Evolutionary conservation across 2,797 vertebrate genomes (phyloP).

Genomic region (Loris lydekkerianus): DNA sequence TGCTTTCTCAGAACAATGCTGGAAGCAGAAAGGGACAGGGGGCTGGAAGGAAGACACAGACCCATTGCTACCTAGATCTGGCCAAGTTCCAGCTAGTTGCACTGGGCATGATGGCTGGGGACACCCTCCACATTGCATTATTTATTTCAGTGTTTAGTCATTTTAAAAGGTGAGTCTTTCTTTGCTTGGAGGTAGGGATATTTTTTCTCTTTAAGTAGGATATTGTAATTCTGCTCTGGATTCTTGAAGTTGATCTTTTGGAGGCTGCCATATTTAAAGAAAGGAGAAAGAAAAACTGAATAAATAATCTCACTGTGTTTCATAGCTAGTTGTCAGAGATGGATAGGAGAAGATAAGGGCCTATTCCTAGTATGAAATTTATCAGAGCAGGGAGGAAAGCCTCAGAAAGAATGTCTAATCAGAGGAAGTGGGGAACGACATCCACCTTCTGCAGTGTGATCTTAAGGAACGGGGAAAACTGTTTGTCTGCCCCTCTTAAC

Average conservation of each 20-base stretch:
- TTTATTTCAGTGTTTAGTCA: slow-evolving; percentile 27
- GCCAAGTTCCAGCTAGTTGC: background rate
- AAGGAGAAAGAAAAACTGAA: slow-evolving; percentile 52
- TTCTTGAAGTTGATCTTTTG: slow-evolving; percentile 64
- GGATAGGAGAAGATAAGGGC: slow-evolving; percentile 44
- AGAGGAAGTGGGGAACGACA: background rate
- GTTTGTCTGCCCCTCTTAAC: slow-evolving; percentile 61
- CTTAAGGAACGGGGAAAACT: background rate
- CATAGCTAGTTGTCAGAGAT: slow-evolving; percentile 73
- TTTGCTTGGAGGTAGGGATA: background rate
- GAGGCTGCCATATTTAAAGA: slow-evolving; percentile 67
- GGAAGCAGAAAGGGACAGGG: background rate
- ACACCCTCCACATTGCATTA: background rate
- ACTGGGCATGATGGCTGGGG: rapidly evolving
- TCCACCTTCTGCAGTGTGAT: background rate
- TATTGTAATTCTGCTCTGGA: slow-evolving; percentile 51
- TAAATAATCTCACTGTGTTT: slow-evolving; percentile 60
- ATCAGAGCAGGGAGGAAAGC: slow-evolving; percentile 34
- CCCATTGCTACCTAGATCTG: background rate
- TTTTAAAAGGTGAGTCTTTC: background rate
- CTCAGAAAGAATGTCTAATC: slow-evolving; percentile 64
- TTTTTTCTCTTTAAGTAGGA: slow-evolving; percentile 4
- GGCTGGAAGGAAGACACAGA: background rate
- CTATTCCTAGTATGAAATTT: slow-evolving; percentile 65
- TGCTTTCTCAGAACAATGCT: background rate